Evolutionary conservation across 2,888 invertebrate genomes (phyloP), one percentile per base, ranked within the genome.

Genomic region (Galerucella nymphaeae): DNA sequence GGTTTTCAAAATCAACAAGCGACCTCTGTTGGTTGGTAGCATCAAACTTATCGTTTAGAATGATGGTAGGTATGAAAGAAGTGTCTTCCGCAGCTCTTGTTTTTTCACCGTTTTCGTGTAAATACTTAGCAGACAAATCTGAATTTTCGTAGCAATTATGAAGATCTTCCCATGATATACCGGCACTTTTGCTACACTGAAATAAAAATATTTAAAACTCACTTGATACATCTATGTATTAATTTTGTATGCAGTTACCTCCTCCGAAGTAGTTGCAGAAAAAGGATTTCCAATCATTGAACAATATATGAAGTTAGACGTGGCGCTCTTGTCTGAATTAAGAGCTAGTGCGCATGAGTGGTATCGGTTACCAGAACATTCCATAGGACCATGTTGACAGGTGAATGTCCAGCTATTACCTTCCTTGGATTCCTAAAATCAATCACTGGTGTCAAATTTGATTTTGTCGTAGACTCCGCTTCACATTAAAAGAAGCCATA

Each of bases 321-420:
- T 71, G 66, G 78, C 74, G 11, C 63, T 77, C 41, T 74, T 70
- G 1, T 41, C n/a, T 4, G 76, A 23, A 57, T 74, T 59, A 5
- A 67, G 66, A 42, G 74, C 66, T 10, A 89, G 80, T 1, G 86
- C 89, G 75, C 90, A 90, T 2, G 89, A 87, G 77, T 90, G 89
- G 9, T 87, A 84, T 77, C 85, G 86, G 80, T 90, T 90, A 14
- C 89, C 89, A 5, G 80, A 79, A 79, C 90, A 90, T 82, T 90
- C 90, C 0, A 76, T 66, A 0, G 82, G 57, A 6, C 82, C 82
- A 74, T 82, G 82, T 76, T 82, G 81, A 62, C 82, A 82, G 4
- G 53, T 66, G 16, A 67, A 70, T 48, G 13, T 62, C 62, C 61
- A 66, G 48, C 30, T 55, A 48, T 66, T 66, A 20, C 61, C 38